Base-by-base conservation (phyloP, 2,113 vertebrate genomes). In the Myocastor coypus region DNA sequence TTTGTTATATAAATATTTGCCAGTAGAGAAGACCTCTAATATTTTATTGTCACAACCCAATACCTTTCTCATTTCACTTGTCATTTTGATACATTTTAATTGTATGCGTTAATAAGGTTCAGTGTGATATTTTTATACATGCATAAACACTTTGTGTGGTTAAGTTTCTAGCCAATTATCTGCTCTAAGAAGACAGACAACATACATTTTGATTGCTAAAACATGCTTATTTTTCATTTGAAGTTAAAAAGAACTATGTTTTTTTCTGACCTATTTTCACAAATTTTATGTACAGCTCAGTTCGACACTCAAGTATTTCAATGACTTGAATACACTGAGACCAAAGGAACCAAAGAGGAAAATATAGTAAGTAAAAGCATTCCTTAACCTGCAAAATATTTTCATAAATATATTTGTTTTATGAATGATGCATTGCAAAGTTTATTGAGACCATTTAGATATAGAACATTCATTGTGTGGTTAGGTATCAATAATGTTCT, bases 391-490 rank as follows among this genome's bases (percentile, higher is more conserved):
- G 13, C 17, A 88, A 92, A 93, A 90, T 80, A 66, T 64, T 90
- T 86, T 66, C 9, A 34, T 63, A 3, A 19, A 55, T 46, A 37
- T 9, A 1, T 92, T 95, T 46, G 91, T 95, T 84, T 94, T 83
- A 22, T 83, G 95, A 91, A 42, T 82, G 40, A 69, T 46, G 1
- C 30, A 10, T 14, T 85, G 10, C 9, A 83, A 91, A 80, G 12
- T 92, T 95, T 81, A 87, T 89, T 68, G 55, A 94, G 42, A 89
- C 63, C 84, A 32, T 20, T 97, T 92, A 87, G n/a, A 37, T 71
- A 64, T 9, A 80, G 34, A 71, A 61, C 30, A 94, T 92, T 46
- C 9, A 63, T 46, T 77, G 22, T 17, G 83, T 8, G 83, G 12
- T 59, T 84, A 40, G 40, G 9, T 37, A 85, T 95, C 61, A 95